Percentiles rank a stretch among this genome's conserved stretches.
These are phyloP conservation scores for Phrynocephalus guinanensis DNA, from an alignment of 2,797 vertebrate genomes.

Conservation along the genomic window DNA sequence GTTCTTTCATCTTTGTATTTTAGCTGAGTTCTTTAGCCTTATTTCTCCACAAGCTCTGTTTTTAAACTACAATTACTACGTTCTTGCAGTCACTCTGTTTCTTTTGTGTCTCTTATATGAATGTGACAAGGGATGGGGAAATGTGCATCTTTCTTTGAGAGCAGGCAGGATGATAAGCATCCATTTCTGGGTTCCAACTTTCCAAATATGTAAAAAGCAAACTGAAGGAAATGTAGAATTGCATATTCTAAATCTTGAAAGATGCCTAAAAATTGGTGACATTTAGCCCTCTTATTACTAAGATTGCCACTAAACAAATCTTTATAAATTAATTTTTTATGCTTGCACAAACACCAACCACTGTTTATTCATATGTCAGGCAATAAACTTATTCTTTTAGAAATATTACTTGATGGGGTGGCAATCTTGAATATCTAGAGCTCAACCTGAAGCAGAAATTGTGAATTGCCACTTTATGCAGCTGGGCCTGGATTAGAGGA, in stretches of 20 bases:
- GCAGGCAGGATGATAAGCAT: neutral
- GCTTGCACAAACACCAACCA: neutral
- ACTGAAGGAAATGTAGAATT: neutral
- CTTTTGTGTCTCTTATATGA: constrained; percentile 14
- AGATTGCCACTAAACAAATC: neutral
- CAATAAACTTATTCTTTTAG: neutral
- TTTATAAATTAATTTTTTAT: neutral
- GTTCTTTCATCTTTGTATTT: constrained; percentile 79
- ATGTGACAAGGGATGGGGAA: neutral
- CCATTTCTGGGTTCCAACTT: neutral
- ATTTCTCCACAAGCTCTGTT: constrained; percentile 53
- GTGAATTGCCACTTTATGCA: too few relatives aligned
- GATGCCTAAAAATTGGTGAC: neutral
- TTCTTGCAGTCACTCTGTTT: constrained; percentile 3
- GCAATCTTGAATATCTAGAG: neutral
- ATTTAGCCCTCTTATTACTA: neutral
- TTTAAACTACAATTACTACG: constrained; percentile 24
- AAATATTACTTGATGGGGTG: neutral
- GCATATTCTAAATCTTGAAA: neutral
- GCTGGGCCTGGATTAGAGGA: neutral
- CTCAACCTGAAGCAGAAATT: neutral
- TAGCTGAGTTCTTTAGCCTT: constrained; percentile 63
- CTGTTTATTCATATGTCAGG: neutral
- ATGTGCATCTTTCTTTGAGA: neutral
- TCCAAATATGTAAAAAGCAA: neutral